A percentile compares a stretch with the other conserved stretches of the same genome.
Evolutionary conservation across 2,797 vertebrate species (phyloP).

Genomic region (Fistularia tabacaria): DNA sequence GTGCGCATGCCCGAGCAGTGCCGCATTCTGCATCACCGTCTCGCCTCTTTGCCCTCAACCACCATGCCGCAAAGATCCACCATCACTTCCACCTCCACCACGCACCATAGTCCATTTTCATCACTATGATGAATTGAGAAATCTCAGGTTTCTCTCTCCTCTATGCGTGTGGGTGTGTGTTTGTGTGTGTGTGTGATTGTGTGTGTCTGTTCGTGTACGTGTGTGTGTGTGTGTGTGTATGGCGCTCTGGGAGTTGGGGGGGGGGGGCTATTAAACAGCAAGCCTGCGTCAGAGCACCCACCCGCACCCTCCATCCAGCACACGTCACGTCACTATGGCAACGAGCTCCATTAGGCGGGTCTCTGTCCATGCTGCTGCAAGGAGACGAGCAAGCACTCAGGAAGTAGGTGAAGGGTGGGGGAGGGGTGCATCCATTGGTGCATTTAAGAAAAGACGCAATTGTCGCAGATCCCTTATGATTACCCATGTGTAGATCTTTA

Average conservation of each 20-base stretch:
- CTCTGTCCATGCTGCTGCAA: conserved; percentile 29
- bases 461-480: too few relatives aligned
- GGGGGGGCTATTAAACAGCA: conserved; percentile 40
- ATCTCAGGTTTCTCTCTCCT: too few relatives aligned
- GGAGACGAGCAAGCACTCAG: neutral
- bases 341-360: conserved; percentile 49
- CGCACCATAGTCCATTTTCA: too few relatives aligned
- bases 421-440: too few relatives aligned
- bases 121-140: too few relatives aligned
- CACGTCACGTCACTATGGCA: conserved; percentile 61
- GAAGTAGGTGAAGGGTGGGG: too few relatives aligned
- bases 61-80: neutral
- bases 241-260: neutral
- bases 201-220: neutral
- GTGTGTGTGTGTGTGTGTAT: neutral
- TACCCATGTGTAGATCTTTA: too few relatives aligned
- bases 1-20: conserved; percentile 36
- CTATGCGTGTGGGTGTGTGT: neutral
- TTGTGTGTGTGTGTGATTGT: neutral
- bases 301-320: conserved; percentile 23
- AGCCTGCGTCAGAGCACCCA: conserved; percentile 31
- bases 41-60: neutral
- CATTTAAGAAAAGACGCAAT: too few relatives aligned
- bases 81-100: too few relatives aligned
- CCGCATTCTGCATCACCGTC: conserved; percentile 34